Evolutionary conservation across 1,140 invertebrate genomes (phyloP), one percentile per base, ranked within the genome.

Genomic region (Drosophila erecta): DNA sequence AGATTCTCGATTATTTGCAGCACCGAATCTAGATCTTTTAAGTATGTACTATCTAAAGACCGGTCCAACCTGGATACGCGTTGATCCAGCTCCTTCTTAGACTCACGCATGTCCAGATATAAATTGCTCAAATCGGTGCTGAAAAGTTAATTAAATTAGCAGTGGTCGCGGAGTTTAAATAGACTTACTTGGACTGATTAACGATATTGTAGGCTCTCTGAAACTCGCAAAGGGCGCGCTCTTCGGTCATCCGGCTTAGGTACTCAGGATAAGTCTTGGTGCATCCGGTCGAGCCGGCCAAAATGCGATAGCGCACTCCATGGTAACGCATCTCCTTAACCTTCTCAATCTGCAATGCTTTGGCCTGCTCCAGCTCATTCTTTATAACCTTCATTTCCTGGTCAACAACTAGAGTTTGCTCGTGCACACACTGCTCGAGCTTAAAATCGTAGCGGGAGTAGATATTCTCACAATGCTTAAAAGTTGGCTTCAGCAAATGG

Each of bases 241-340:
- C 59, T n/a, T 83, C 84, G 5, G 84, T 54, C 65, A 83, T 57
- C 14, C 67, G 65, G 15, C 84, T 89, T 0, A 89, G 33, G 14
- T 81, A 90, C 22, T 89, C 80, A 3, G 85, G 85, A 35, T 85
- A 89, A 7, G 81, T 49, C 43, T 89, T 90, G 2, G 60, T 76
- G 46, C 61, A 72, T 38, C 54, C 77, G 2, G 58, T 62, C 1
- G 55, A 70, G 0, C 41, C 40, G 12, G 51, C 44, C 1, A 89
- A 15, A 0, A 89, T 47, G 10, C 80, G 72, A 41, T 87, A 78
- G 0, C 84, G 57, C 37, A 79, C 70, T 24, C 76, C 60, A 1
- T 89, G 84, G 17, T 84, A 79, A 0, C 79, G 84, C 84, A 89
- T 84, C n/a, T 51, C 37, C 30, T 89, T 54, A 2, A 58, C 67